These are phyloP conservation scores for Drosophila fuyamai DNA, from an alignment of 1,140 invertebrate genomes.

Conservation along the genomic window DNA sequence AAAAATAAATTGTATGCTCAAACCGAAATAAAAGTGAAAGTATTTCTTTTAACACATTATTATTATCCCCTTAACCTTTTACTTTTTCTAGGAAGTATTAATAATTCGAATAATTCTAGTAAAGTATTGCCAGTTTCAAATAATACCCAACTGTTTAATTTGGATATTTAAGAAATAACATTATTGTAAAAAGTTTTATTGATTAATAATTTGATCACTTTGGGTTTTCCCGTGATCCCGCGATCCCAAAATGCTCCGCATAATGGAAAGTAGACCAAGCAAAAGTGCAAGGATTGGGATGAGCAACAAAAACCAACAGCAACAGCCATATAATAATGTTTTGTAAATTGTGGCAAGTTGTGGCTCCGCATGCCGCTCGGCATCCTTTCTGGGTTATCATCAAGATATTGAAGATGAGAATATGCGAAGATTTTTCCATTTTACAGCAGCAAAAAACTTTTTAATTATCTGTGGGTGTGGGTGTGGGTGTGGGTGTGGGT, in stretches of 20 bases:
- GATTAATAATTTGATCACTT: too few relatives aligned
- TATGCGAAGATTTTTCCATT: conserved; percentile 50
- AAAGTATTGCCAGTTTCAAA: too few relatives aligned
- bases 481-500: not conserved
- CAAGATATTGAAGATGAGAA: conserved; percentile 39
- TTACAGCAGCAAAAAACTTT: conserved; percentile 32
- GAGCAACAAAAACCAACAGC: conserved; percentile 9
- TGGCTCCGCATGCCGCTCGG: not conserved
- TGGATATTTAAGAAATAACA: too few relatives aligned
- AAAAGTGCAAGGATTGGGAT: conserved; percentile 28
- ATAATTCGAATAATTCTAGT: too few relatives aligned
- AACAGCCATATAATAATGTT: conserved; percentile 49
- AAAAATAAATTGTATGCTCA: too few relatives aligned
- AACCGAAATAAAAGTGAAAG: too few relatives aligned
- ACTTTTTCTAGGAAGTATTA: too few relatives aligned
- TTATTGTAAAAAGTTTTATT: too few relatives aligned
- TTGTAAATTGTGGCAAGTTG: conserved; percentile 60
- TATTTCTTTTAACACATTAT: too few relatives aligned
- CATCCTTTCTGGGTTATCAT: conserved; percentile 7
- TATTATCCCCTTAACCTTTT: too few relatives aligned
- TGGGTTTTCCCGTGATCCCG: too few relatives aligned
- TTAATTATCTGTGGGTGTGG: conserved; percentile 36
- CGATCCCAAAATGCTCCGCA: not conserved
- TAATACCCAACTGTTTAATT: too few relatives aligned
- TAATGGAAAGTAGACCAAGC: not conserved